Percentiles rank a stretch among this genome's conserved stretches.
These are phyloP conservation scores for Cranoglanis bouderius DNA, from an alignment of 2,113 vertebrate species.

Conservation along the genomic window DNA sequence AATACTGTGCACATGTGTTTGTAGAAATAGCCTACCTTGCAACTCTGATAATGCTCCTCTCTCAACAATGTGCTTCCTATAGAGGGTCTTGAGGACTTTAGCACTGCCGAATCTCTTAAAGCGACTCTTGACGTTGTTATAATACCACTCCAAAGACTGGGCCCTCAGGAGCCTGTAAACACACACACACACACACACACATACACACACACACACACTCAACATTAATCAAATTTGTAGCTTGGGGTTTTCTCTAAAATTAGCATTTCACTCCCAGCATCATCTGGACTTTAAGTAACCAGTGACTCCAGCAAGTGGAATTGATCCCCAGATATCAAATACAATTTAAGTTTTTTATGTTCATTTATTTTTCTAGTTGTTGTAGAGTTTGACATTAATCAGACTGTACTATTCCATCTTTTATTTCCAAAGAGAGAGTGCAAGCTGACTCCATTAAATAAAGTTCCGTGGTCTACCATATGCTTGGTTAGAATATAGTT, in stretches of 20 bases:
- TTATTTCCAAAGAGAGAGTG: not conserved
- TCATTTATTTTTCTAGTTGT: not conserved
- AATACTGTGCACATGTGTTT: too few relatives aligned
- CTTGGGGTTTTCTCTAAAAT: not conserved
- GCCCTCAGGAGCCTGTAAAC: conserved; percentile 82
- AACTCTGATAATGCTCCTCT: conserved; percentile 79
- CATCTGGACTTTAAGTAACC: not conserved
- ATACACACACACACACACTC: conserved; percentile 53
- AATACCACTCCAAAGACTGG: conserved; percentile 97
- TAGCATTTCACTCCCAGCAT: not conserved
- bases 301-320: not conserved
- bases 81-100: conserved; percentile 94
- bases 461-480: not conserved
- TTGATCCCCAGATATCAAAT: not conserved
- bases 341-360: not conserved
- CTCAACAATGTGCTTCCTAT: conserved; percentile 88
- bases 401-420: not conserved
- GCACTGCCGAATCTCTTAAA: conserved; percentile 97
- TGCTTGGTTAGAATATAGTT: not conserved
- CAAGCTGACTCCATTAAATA: not conserved
- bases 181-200: conserved; percentile 53
- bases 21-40: conserved; percentile 72
- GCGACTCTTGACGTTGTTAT: conserved; percentile 93
- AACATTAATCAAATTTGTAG: not conserved
- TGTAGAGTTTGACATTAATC: not conserved